A percentile compares a stretch with the other conserved stretches of the same genome.
These are phyloP conservation scores for Pitangus sulphuratus DNA, from an alignment of 2,797 vertebrate genomes.

Conservation along the genomic window DNA sequence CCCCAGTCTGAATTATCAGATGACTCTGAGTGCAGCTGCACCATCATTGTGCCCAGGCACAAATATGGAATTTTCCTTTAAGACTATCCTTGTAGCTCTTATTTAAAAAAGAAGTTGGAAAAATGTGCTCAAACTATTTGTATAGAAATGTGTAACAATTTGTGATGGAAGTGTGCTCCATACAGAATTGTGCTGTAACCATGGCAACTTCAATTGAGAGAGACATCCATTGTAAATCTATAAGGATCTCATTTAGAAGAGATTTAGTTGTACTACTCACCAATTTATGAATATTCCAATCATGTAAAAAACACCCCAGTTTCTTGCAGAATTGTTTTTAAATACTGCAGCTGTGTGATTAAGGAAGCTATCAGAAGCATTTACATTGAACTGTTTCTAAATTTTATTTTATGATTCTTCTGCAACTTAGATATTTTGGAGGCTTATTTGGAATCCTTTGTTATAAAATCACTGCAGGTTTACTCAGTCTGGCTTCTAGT, in stretches of 20 bases:
- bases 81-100: not conserved
- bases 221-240: conserved; percentile 33
- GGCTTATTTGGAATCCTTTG: not conserved
- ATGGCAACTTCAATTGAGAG: conserved; percentile 46
- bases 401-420: conserved; percentile 3
- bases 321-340: conserved; percentile 15
- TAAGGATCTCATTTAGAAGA: conserved; percentile 12
- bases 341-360: conserved; percentile 22
- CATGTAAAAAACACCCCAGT: not conserved
- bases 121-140: not conserved
- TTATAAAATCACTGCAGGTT: not conserved
- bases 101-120: not conserved
- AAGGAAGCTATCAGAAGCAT: not conserved
- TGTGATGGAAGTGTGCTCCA: not conserved
- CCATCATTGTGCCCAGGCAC: not conserved
- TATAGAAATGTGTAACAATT: conserved; percentile 32
- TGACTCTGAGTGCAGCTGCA: not conserved
- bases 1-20: not conserved
- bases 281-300: conserved; percentile 43
- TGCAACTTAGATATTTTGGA: not conserved
- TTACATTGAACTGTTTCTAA: not conserved
- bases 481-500: not conserved
- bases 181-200: conserved; percentile 38
- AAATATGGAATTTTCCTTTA: not conserved
- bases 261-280: conserved; percentile 9